Evolutionary conservation across 1,140 invertebrate species (phyloP), one percentile per base, ranked within the genome.

Genomic region (Diuraphis noxia): DNA sequence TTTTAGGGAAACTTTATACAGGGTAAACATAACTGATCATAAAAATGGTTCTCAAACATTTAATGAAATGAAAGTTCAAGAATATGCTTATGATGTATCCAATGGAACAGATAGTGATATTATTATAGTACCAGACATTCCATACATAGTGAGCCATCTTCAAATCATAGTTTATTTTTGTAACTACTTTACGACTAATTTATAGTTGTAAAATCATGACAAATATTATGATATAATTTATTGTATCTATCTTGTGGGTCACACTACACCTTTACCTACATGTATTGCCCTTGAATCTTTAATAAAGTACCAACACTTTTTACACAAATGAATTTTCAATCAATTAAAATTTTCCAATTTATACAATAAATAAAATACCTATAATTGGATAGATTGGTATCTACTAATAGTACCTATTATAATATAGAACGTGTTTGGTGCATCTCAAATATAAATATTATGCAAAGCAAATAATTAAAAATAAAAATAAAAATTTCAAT

Each of bases 21-120:
- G 89, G 25, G 89, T 91, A 30, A 91, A 91, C 25, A 36, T 91
- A 34, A 91, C 89, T n/a, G 89, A 91, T 81, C 89, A 94, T 92
- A 92, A 93, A 30, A 95, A 96, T 93, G 95, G 94, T 19, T 96
- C 95, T 21, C 94, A 96, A 9, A 94, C 95, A 0, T 96, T 95
- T 92, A 93, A 94, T 91, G 94, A 95, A 93, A 94, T 93, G 40
- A 94, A 95, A 92, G 93, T 93, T 19, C 95, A 94, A 93, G 92
- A 93, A 52, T 96, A 96, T 93, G 93, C 94, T 30, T 93, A 92
- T 79, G 93, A 94, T 7, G 93, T 93, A 92, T 96, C 95, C 3
- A 93, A 93, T 85, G 95, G 95, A 49, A 89, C 34, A 21, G 85
- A 93, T 43, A 93, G 93, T 89, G 95, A 96, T 92, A 93, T 94